Evolutionary conservation across 2,113 vertebrate species (phyloP).

Genomic region (Hypanus sabinus): DNA sequence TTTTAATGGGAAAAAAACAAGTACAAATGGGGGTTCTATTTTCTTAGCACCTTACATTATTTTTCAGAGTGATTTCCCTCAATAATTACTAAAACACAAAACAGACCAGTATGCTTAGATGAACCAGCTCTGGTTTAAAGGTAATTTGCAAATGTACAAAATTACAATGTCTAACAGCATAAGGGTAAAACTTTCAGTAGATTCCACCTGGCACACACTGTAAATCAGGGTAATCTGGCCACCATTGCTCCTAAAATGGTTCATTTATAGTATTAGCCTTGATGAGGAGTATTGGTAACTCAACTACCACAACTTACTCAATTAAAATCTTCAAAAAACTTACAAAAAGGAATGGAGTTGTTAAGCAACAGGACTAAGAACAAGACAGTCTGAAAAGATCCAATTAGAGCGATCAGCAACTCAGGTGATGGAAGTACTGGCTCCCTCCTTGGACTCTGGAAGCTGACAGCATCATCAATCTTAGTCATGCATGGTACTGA

Average conservation of each 20-base stretch:
- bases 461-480: slow-evolving; percentile 19
- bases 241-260: neutral
- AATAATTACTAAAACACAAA: neutral
- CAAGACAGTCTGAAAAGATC: neutral
- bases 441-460: neutral
- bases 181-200: neutral
- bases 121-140: neutral
- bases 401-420: neutral
- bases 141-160: neutral
- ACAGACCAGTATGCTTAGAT: too few species aligned
- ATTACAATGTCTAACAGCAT: neutral
- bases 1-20: neutral
- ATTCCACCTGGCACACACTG: neutral
- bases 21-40: neutral
- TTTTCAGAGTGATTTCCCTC: neutral
- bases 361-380: neutral
- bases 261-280: neutral
- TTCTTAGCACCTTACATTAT: neutral
- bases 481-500: neutral
- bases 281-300: neutral
- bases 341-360: neutral
- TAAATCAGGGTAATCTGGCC: neutral
- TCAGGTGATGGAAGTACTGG: neutral
- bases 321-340: neutral
- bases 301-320: neutral